A percentile compares a stretch with the other conserved stretches of the same genome.
Evolutionary conservation across 2,113 vertebrate genomes (phyloP).

Genomic region (Triplophysa dalaica): DNA sequence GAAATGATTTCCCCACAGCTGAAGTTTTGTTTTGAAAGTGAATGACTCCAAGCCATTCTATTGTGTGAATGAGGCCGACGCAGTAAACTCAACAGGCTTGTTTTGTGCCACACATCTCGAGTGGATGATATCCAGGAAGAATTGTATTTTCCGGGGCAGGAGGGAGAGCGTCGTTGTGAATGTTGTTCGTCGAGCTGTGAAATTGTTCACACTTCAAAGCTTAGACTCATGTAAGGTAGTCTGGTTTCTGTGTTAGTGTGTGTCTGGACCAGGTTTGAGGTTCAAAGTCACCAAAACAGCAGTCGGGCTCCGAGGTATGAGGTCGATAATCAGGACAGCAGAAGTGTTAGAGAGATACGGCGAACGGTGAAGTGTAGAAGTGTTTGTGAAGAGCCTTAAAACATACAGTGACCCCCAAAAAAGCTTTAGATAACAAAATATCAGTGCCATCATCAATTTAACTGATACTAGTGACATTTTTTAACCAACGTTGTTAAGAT

Average conservation of each 20-base stretch:
- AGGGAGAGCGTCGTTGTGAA: constrained; percentile 22
- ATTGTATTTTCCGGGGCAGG: constrained; percentile 1
- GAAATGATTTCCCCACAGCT: no score
- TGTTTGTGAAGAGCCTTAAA: background rate
- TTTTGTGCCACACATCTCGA: background rate
- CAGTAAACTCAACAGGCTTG: background rate
- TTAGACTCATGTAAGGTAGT: background rate
- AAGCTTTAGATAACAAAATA: no score
- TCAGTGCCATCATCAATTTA: no score
- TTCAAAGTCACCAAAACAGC: background rate
- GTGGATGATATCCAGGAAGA: constrained; percentile 10
- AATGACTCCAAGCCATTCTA: background rate
- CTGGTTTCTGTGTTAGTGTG: constrained; percentile 8
- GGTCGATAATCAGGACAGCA: constrained; percentile 1
- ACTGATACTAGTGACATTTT: no score
- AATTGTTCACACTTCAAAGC: constrained; percentile 11
- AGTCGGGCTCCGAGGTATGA: background rate
- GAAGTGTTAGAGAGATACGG: background rate
- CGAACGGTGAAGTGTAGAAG: background rate
- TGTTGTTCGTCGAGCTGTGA: constrained; percentile 12
- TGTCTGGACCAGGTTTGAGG: background rate
- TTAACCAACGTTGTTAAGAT: no score
- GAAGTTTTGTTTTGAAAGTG: no score
- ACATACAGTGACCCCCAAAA: no score
- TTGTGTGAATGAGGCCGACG: background rate